A percentile compares a stretch with the other conserved stretches of the same genome.
These are phyloP conservation scores for Acomys russatus DNA, from an alignment of 2,797 vertebrate genomes.

Conservation along the genomic window DNA sequence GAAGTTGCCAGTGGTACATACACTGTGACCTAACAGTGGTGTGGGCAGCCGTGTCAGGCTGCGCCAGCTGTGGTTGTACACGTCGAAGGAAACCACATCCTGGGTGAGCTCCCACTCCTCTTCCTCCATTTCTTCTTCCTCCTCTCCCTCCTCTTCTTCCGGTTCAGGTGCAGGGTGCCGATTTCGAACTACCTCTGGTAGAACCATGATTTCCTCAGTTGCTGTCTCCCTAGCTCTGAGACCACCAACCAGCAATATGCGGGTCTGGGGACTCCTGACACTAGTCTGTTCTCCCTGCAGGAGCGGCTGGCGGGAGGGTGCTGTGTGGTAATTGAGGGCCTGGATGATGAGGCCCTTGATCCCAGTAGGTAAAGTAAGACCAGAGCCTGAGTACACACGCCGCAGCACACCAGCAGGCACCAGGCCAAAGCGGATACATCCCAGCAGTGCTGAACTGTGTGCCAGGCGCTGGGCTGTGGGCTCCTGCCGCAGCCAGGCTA, in stretches of 20 bases:
- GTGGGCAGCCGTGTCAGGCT: conserved; percentile 88
- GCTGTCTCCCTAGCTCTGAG: conserved; percentile 84
- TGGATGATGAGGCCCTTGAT: conserved; percentile 94
- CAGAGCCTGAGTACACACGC: conserved; percentile 88
- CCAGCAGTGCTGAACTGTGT: conserved; percentile 91
- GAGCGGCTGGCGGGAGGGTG: conserved; percentile 92
- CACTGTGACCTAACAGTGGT: conserved; percentile 91
- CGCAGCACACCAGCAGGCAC: conserved; percentile 89
- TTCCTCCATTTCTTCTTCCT: conserved; percentile 36
- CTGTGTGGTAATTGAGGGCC: conserved; percentile 94
- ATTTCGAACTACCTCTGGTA: conserved; percentile 58
- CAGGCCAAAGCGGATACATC: conserved; percentile 93
- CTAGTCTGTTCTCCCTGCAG: conserved; percentile 92
- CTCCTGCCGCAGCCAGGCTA: conserved; percentile 94
- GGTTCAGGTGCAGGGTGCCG: conserved; percentile 64
- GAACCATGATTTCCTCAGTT: conserved; percentile 49
- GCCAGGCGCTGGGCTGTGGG: conserved; percentile 88
- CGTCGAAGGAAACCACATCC: conserved; percentile 93
- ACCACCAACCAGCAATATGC: conserved; percentile 94
- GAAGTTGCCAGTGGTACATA: conserved; percentile 95
- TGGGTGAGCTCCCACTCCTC: conserved; percentile 80
- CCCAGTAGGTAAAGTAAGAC: conserved; percentile 90
- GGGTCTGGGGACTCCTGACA: conserved; percentile 90
- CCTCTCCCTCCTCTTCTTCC: conserved; percentile 39
- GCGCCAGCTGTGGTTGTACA: conserved; percentile 90